phyloP scores from a whole-genome alignment of 2,888 invertebrate species.

The Cerastis rubricosa region DNA sequence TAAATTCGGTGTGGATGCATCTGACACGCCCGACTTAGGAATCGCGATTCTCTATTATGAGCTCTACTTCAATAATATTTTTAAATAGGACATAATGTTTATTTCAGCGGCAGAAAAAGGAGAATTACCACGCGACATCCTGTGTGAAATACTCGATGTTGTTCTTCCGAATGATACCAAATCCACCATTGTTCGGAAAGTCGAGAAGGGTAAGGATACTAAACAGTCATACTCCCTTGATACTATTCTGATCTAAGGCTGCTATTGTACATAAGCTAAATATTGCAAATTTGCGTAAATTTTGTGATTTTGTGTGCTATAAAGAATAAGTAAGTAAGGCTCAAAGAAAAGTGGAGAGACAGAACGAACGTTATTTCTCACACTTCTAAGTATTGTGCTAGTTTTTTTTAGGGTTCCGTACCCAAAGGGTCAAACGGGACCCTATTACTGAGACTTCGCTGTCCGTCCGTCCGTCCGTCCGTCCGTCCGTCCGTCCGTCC shows the following conservation, averaged over 20 bases:
- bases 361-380: too few species aligned
- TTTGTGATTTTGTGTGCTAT: too few species aligned
- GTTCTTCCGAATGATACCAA: constrained; percentile 30
- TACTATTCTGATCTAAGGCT: not conserved
- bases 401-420: too few species aligned
- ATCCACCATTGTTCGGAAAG: constrained; percentile 24
- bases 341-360: not conserved
- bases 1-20: too few species aligned
- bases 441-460: too few species aligned
- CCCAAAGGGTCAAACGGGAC: too few species aligned
- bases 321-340: not conserved
- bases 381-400: not conserved
- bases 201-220: constrained; percentile 25
- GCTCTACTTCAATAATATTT: not conserved
- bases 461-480: too few species aligned
- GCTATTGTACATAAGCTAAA: too few species aligned
- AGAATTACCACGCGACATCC: constrained; percentile 21
- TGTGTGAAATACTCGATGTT: constrained; percentile 27
- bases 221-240: not conserved
- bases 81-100: not conserved
- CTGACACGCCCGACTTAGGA: not conserved
- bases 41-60: not conserved
- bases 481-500: too few species aligned
- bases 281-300: too few species aligned
- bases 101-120: constrained; percentile 40